These are phyloP conservation scores for Acleris literana DNA, from an alignment of 2,888 invertebrate species.

Conservation along the genomic window DNA sequence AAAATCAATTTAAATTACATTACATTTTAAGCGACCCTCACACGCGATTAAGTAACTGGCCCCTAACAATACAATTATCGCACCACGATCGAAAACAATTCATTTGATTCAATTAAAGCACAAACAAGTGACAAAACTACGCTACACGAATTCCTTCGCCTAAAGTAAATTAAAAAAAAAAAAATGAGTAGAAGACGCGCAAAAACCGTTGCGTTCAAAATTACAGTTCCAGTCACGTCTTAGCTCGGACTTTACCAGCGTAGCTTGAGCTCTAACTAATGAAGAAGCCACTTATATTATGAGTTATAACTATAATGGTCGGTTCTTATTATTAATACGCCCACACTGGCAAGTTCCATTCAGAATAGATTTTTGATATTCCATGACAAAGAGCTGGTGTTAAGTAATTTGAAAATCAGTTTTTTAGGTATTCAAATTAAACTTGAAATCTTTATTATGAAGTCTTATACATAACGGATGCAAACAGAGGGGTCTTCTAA, in stretches of 20 bases:
- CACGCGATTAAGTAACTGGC: neutral
- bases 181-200: slow-evolving; percentile 20
- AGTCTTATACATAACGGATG: too few species aligned
- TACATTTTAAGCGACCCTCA: neutral
- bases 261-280: slow-evolving; percentile 3
- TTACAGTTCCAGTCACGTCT: slow-evolving; percentile 29
- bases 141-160: slow-evolving; percentile 24
- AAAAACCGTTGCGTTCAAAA: slow-evolving; percentile 34
- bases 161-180: slow-evolving; percentile 28
- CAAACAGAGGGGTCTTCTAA: too few species aligned
- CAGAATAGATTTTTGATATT: slow-evolving; percentile 19
- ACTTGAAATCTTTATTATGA: too few species aligned
- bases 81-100: slow-evolving; percentile 17
- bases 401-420: neutral
- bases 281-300: neutral
- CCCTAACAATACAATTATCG: neutral
- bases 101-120: slow-evolving; percentile 25
- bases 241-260: neutral
- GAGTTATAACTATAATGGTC: slow-evolving; percentile 8
- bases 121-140: slow-evolving; percentile 23
- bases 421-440: neutral
- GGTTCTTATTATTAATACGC: slow-evolving; percentile 20
- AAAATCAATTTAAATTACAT: neutral
- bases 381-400: neutral
- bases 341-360: slow-evolving; percentile 21